These are phyloP conservation scores for Ectemnius continuus DNA, from an alignment of 2,888 invertebrate species.

Conservation along the genomic window DNA sequence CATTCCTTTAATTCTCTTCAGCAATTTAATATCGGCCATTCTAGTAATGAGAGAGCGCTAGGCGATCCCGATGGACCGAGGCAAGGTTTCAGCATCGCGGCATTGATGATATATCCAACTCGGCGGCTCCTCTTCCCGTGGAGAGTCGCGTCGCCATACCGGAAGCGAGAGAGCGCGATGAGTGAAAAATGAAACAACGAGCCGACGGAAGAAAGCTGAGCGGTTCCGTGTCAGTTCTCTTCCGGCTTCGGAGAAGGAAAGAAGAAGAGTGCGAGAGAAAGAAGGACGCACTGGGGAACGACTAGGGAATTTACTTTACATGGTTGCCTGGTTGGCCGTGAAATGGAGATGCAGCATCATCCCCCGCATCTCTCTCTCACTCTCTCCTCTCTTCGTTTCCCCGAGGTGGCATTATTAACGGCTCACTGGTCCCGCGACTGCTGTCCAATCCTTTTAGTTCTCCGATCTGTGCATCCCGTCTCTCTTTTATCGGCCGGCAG, in stretches of 20 bases:
- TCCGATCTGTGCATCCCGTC: slow-evolving; percentile 10
- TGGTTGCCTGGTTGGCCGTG: slow-evolving; percentile 49
- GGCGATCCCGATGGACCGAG: neutral
- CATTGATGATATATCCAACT: too few relatives aligned
- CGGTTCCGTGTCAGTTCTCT: neutral
- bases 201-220: neutral
- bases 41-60: neutral
- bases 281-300: slow-evolving; percentile 10
- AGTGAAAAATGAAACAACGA: slow-evolving; percentile 2
- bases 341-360: slow-evolving; percentile 45
- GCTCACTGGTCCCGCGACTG: slow-evolving; percentile 37
- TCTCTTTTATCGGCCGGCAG: slow-evolving; percentile 6
- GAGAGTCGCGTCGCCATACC: neutral
- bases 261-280: neutral
- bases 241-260: neutral
- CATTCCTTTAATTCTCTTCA: neutral
- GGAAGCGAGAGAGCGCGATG: neutral
- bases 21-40: neutral
- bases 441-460: slow-evolving; percentile 47
- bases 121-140: too few relatives aligned
- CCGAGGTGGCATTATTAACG: slow-evolving; percentile 56
- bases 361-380: slow-evolving; percentile 27
- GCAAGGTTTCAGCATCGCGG: neutral
- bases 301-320: slow-evolving; percentile 47
- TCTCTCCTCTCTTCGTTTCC: slow-evolving; percentile 35